phyloP scores from a whole-genome alignment of 2,888 invertebrate genomes.

The Criorhina ranunculi region DNA sequence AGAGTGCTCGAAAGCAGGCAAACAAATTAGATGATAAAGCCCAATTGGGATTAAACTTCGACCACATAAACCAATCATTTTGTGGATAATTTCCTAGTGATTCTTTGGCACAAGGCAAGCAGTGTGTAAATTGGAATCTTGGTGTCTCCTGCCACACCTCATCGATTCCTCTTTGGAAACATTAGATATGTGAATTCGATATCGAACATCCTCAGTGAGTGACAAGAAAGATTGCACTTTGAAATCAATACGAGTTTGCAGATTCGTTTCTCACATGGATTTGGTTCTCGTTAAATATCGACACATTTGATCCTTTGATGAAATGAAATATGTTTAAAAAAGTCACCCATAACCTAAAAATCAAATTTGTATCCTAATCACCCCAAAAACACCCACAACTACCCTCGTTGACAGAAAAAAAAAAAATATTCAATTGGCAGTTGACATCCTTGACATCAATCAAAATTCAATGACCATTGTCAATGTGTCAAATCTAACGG shows the following conservation, averaged over 20 bases:
- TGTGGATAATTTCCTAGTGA: slow-evolving; percentile 50
- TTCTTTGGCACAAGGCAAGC: background rate
- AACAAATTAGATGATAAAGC: slow-evolving; percentile 63
- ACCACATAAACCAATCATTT: slow-evolving; percentile 71
- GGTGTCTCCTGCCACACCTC: background rate
- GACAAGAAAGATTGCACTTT: background rate
- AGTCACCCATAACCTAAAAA: slow-evolving; percentile 1
- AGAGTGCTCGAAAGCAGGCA: slow-evolving; percentile 48
- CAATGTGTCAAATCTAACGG: slow-evolving; percentile 60
- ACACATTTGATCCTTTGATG: too few species aligned
- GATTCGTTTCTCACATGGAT: too few species aligned
- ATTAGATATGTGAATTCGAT: too few species aligned
- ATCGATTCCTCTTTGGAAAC: slow-evolving; percentile 13
- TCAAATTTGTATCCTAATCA: slow-evolving; percentile 14
- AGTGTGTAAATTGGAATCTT: background rate
- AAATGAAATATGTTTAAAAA: too few species aligned
- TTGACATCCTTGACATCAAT: slow-evolving; percentile 46
- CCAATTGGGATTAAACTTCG: slow-evolving; percentile 65
- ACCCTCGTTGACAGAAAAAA: too few species aligned
- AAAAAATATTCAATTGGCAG: slow-evolving; percentile 8
- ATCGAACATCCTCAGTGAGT: slow-evolving; percentile 13
- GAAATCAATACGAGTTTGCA: too few species aligned
- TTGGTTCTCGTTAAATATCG: too few species aligned
- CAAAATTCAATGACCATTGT: slow-evolving; percentile 63
- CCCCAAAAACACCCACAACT: background rate